Conservation (phyloP, 2,888 invertebrate species). For the Machimus rusticus region DNA sequence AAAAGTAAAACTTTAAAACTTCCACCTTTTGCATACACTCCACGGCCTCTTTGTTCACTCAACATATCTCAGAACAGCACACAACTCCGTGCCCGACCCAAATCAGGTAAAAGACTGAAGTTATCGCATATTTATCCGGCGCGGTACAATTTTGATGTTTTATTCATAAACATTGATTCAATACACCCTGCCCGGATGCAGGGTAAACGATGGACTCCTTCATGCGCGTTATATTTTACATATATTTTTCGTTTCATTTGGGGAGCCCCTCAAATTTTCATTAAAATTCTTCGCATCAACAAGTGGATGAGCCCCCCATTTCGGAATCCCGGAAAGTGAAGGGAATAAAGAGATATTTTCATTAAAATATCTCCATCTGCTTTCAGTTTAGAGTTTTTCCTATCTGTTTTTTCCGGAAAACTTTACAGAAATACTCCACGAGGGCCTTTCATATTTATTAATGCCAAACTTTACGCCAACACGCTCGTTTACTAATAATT, state of each 20-base stretch:
- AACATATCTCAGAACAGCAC: not conserved
- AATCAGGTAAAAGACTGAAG: constrained; percentile 7
- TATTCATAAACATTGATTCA: constrained; percentile 14
- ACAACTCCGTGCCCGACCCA: not conserved
- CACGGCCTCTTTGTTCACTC: not conserved
- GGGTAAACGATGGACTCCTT: not conserved
- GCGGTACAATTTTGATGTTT: not conserved
- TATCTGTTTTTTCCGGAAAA: not conserved
- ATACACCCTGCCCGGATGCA: not conserved
- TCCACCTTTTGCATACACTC: not conserved
- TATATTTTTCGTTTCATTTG: constrained; percentile 5
- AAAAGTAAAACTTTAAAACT: not conserved
- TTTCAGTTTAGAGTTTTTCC: not conserved
- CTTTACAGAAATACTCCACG: not conserved
- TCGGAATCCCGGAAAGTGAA: not conserved
- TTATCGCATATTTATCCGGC: constrained; percentile 9
- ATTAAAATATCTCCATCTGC: not conserved
- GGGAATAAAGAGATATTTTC: not conserved
- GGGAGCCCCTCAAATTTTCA: not conserved
- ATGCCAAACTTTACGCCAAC: not conserved
- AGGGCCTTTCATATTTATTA: not conserved
- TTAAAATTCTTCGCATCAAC: constrained; percentile 11
- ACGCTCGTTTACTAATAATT: not conserved
- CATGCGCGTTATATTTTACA: not conserved
- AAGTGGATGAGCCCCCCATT: not conserved